These are phyloP conservation scores for Beroe forskalii DNA, from an alignment of 37 sponge, comb jelly and placozoan genomes.

Conservation along the genomic window DNA sequence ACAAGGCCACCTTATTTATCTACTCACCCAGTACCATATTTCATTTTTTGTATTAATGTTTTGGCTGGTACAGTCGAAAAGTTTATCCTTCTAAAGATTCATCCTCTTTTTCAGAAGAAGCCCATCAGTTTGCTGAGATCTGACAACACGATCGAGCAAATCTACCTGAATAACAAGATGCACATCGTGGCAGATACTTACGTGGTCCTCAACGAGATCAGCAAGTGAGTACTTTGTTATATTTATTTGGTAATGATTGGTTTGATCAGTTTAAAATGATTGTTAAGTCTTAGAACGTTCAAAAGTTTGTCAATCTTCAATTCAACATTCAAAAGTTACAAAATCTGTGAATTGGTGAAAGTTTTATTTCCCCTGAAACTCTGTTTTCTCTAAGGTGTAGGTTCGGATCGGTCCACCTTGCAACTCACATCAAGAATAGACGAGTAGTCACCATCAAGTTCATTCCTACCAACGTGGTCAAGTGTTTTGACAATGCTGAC, in stretches of 20 bases:
- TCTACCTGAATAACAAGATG: constrained; percentile 60
- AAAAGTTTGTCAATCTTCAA: too few relatives aligned
- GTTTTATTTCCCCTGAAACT: too few relatives aligned
- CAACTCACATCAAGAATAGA: constrained; percentile 39
- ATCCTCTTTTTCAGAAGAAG: constrained; percentile 13
- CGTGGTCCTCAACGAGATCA: constrained; percentile 56
- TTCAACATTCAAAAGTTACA: too few relatives aligned
- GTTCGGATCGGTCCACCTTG: constrained; percentile 39
- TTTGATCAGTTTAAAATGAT: neutral
- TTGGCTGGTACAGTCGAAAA: too few relatives aligned
- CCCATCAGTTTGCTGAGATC: constrained; percentile 15
- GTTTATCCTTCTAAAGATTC: neutral
- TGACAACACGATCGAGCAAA: constrained; percentile 14
- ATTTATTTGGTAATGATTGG: neutral
- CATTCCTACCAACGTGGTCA: constrained; percentile 45
- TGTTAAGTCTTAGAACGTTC: neutral
- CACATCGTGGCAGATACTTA: constrained; percentile 59
- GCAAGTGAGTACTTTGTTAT: neutral
- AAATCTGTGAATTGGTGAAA: too few relatives aligned
- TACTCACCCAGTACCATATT: too few relatives aligned
- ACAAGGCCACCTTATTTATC: too few relatives aligned
- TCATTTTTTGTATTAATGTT: too few relatives aligned
- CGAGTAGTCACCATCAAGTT: constrained; percentile 34
- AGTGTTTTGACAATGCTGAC: constrained; percentile 28
- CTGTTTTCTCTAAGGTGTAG: neutral